Conservation (phyloP, 2,797 vertebrate genomes). For the Microctenopoma stevenorrisi region DNA sequence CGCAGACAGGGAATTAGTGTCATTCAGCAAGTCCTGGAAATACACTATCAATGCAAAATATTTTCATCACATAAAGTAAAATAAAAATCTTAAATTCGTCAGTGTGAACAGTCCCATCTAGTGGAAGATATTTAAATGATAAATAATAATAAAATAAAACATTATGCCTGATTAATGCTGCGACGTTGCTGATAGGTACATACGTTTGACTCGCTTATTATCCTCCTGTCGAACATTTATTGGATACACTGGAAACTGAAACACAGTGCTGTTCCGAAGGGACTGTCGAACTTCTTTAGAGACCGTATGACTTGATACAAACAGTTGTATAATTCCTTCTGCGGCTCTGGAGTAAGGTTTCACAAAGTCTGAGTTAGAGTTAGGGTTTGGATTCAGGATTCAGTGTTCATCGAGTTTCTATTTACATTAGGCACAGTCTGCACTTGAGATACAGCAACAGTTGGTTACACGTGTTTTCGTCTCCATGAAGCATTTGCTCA, state of each 20-base stretch:
- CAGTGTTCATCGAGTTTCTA: not conserved
- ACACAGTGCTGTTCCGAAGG: too few species aligned
- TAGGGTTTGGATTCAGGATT: too few species aligned
- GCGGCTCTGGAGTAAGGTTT: too few species aligned
- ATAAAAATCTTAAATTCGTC: slow-evolving; percentile 7
- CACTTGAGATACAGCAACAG: not conserved
- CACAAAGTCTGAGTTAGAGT: too few species aligned
- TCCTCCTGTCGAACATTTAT: not conserved
- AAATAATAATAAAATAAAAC: not conserved
- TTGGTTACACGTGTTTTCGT: not conserved
- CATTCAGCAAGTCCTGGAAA: slow-evolving; percentile 8
- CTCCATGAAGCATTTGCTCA: not conserved
- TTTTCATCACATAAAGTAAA: slow-evolving; percentile 5
- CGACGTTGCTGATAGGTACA: not conserved
- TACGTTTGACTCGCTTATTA: not conserved
- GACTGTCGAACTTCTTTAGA: too few species aligned
- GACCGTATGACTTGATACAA: too few species aligned
- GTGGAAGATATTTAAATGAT: slow-evolving; percentile 41
- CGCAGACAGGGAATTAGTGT: slow-evolving; percentile 16
- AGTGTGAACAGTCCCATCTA: slow-evolving; percentile 64
- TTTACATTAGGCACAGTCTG: not conserved
- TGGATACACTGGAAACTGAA: too few species aligned
- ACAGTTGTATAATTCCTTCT: too few species aligned
- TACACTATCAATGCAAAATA: not conserved
- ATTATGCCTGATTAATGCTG: not conserved